Conservation (phyloP, 2,888 invertebrate genomes). For the Platynereis dumerilii region DNA sequence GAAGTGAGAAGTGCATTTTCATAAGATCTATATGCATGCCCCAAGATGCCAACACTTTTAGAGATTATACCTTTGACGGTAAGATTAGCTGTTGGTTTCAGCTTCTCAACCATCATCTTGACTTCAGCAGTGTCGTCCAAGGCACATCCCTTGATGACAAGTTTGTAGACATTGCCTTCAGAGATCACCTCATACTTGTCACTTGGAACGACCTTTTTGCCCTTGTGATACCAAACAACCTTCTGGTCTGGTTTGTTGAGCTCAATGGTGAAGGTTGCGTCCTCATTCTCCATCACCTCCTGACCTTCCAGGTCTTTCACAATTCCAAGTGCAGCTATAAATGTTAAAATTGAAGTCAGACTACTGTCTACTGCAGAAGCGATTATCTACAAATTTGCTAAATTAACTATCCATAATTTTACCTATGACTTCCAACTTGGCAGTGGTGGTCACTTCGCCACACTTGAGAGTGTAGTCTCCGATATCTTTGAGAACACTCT, state of each 20-base stretch:
- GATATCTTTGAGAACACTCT: slow-evolving; percentile 67
- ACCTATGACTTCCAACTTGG: no score
- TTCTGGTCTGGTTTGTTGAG: slow-evolving; percentile 73
- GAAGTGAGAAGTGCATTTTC: no score
- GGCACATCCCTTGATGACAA: slow-evolving; percentile 46
- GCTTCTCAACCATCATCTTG: background rate
- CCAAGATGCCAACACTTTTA: no score
- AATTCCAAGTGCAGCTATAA: no score
- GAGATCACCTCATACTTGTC: slow-evolving; percentile 74
- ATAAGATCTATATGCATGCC: no score
- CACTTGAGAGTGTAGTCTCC: no score
- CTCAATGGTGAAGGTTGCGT: slow-evolving; percentile 80
- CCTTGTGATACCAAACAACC: slow-evolving; percentile 52
- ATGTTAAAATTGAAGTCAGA: no score
- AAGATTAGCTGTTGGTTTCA: slow-evolving; percentile 16
- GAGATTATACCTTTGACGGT: slow-evolving; percentile 21
- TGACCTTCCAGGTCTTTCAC: slow-evolving; percentile 39
- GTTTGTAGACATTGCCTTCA: slow-evolving; percentile 68
- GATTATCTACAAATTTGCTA: no score
- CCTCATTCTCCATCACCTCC: slow-evolving; percentile 61
- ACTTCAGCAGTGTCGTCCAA: slow-evolving; percentile 44
- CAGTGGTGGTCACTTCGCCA: no score
- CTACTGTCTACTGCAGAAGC: no score
- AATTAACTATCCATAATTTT: no score
- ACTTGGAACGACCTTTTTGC: slow-evolving; percentile 84